These are phyloP conservation scores for Agrenia bidenticulata DNA, from an alignment of 2,888 invertebrate genomes.

Conservation along the genomic window DNA sequence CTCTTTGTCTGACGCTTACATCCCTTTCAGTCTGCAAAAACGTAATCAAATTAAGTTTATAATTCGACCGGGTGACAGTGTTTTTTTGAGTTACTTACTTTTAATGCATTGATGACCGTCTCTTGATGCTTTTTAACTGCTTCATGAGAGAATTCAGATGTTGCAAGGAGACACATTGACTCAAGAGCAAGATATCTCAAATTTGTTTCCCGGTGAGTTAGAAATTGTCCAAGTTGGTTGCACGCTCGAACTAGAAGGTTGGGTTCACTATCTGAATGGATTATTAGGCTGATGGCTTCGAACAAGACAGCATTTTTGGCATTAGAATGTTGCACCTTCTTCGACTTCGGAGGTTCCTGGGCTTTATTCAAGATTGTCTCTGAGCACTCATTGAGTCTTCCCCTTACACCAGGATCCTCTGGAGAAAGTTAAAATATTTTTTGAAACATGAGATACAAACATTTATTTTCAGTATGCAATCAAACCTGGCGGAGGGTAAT, in stretches of 20 bases:
- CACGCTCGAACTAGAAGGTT: constrained; percentile 95
- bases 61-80: too few species aligned
- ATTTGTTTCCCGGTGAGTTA: constrained; percentile 96
- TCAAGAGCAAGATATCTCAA: constrained; percentile 95
- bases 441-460: too few species aligned
- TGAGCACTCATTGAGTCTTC: constrained; percentile 93
- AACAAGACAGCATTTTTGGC: constrained; percentile 99
- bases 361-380: constrained; percentile 98
- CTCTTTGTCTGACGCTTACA: constrained; percentile 95
- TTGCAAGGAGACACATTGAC: constrained; percentile 98
- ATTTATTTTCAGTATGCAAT: too few species aligned
- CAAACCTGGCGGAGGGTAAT: constrained; percentile 91
- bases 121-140: constrained; percentile 99
- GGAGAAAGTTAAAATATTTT: constrained; percentile 14
- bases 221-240: constrained; percentile 97
- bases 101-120: constrained; percentile 97
- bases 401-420: constrained; percentile 95
- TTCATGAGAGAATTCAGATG: constrained; percentile 98
- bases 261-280: constrained; percentile 98
- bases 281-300: constrained; percentile 99
- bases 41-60: too few species aligned
- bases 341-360: constrained; percentile 98
- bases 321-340: constrained; percentile 99
- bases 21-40: constrained; percentile 91
- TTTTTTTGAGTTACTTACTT: constrained; percentile 61